Percentiles rank a stretch among this genome's conserved stretches.
These are phyloP conservation scores for Drosophila suzukii DNA, from an alignment of 1,140 invertebrate species.

Conservation along the genomic window DNA sequence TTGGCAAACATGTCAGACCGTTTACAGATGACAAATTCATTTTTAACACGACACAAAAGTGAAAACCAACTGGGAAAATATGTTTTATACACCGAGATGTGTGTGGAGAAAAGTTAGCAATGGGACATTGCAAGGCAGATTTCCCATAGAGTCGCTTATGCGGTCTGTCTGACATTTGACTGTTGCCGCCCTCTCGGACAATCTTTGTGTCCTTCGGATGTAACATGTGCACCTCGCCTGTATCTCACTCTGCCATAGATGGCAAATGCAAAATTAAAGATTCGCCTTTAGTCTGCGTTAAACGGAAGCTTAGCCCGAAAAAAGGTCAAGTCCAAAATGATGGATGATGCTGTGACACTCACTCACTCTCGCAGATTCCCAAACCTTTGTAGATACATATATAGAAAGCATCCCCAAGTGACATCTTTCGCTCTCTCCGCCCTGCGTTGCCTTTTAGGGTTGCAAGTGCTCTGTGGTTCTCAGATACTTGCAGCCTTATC, in stretches of 20 bases:
- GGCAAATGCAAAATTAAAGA: conserved; percentile 80
- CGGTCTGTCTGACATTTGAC: conserved; percentile 47
- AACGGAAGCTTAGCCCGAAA: conserved; percentile 73
- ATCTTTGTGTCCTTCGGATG: conserved; percentile 27
- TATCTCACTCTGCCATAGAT: conserved; percentile 43
- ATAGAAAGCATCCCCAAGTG: conserved; percentile 73
- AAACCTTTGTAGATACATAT: conserved; percentile 3
- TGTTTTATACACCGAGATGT: conserved; percentile 1
- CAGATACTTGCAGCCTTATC: conserved; percentile 32
- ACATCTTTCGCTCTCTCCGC: conserved; percentile 59
- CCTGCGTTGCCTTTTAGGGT: conserved; percentile 34
- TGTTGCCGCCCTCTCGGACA: conserved; percentile 10
- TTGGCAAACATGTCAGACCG: conserved; percentile 80
- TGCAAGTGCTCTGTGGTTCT: conserved; percentile 15
- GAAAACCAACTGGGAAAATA: conserved; percentile 52
- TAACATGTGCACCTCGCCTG: conserved; percentile 59
- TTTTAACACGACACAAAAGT: conserved; percentile 77
- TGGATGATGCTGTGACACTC: conserved; percentile 81
- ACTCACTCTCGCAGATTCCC: conserved; percentile 27
- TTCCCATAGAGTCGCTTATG: conserved; percentile 37
- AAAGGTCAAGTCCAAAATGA: conserved; percentile 84
- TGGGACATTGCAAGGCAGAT: conserved; percentile 71
- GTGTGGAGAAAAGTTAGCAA: conserved; percentile 55
- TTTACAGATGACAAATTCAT: conserved; percentile 84
- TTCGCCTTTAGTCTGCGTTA: conserved; percentile 58